Percentiles rank a stretch among this genome's conserved stretches.
phyloP scores from a whole-genome alignment of 2,113 vertebrate species.

The Zeus faber region DNA sequence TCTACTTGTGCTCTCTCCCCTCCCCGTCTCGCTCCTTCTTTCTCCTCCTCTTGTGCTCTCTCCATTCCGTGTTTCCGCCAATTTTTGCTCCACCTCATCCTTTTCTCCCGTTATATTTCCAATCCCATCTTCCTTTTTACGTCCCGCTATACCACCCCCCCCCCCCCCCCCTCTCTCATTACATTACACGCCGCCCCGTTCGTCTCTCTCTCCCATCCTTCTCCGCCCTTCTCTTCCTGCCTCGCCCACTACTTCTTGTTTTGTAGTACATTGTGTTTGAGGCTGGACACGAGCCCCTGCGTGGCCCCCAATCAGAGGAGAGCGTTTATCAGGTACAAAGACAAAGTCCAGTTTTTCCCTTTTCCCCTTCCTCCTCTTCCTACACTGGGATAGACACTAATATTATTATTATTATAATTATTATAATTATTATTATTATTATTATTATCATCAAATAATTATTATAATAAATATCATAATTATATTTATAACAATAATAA shows the following conservation, averaged over 20 bases:
- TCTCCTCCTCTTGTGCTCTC: conserved; percentile 41
- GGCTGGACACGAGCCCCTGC: conserved; percentile 98
- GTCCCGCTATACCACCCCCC: conserved; percentile 21
- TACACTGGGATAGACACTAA: conserved; percentile 40
- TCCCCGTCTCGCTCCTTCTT: conserved; percentile 48
- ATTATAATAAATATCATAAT: no score
- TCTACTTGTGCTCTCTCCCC: conserved; percentile 69
- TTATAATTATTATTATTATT: no score
- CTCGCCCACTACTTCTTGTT: conserved; percentile 79
- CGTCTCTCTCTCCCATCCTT: conserved; percentile 10
- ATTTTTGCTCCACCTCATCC: conserved; percentile 8
- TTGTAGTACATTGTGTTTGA: conserved; percentile 99
- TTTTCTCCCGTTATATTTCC: not conserved
- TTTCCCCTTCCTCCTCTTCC: conserved; percentile 28
- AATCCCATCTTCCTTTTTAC: not conserved
- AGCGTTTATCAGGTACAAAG: conserved; percentile 98
- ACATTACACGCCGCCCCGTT: no score
- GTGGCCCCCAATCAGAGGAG: conserved; percentile 95
- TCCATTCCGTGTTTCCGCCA: conserved; percentile 6
- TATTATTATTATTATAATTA: conserved; percentile 28
- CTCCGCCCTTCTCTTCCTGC: conserved; percentile 63
- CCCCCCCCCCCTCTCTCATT: conserved; percentile 16
- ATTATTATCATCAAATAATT: no score
- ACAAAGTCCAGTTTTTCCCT: conserved; percentile 49
- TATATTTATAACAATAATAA: no score